phyloP scores from a whole-genome alignment of 2,113 vertebrate species.

The Pterocles burchelli region DNA sequence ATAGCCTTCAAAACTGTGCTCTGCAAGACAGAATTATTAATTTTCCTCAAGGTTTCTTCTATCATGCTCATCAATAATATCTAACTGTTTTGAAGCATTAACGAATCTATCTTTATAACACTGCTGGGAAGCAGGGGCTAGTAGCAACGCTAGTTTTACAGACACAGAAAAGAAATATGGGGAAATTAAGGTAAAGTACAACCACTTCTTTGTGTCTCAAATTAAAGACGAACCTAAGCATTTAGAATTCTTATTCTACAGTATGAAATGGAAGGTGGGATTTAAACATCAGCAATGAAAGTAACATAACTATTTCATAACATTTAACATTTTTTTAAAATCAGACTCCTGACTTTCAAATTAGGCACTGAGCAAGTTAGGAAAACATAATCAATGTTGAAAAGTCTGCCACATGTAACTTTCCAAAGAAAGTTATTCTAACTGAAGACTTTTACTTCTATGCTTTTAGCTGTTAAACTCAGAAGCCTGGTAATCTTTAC shows the following conservation, averaged over 20 bases:
- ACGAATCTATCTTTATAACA: conserved; percentile 31
- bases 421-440: neutral
- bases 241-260: neutral
- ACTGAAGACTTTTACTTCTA: neutral
- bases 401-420: neutral
- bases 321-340: neutral
- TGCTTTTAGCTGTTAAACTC: neutral
- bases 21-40: conserved; percentile 18
- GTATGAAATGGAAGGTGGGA: neutral
- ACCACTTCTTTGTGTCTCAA: neutral
- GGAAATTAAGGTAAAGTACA: neutral
- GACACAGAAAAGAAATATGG: neutral
- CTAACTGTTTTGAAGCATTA: neutral
- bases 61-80: conserved; percentile 38
- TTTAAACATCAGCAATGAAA: neutral
- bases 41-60: conserved; percentile 36
- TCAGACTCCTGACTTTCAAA: neutral
- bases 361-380: neutral
- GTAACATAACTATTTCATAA: neutral
- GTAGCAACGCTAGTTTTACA: neutral
- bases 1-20: conserved; percentile 24
- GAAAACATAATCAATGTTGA: neutral
- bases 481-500: neutral
- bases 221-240: neutral
- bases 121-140: neutral